Percentiles rank a stretch among this genome's conserved stretches.
phyloP scores from a whole-genome alignment of 2,888 invertebrate genomes.

The Onchidella celtica region DNA sequence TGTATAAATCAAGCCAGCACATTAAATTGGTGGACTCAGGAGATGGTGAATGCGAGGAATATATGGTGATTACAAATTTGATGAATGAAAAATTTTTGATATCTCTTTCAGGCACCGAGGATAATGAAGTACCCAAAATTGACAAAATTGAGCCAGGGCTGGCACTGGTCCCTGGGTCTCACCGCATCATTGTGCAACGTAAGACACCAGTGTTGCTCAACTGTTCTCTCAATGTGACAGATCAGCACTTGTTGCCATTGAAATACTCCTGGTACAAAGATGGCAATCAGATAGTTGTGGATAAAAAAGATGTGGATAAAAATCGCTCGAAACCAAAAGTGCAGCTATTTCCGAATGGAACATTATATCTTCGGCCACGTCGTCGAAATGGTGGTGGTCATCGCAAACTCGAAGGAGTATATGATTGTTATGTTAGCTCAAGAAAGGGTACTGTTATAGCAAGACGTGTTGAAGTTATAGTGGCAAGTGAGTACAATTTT shows the following conservation, averaged over 20 bases:
- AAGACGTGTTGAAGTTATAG: slow-evolving; percentile 30
- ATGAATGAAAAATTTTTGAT: no score
- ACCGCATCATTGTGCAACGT: slow-evolving; percentile 16
- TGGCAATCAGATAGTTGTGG: slow-evolving; percentile 24
- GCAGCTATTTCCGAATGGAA: slow-evolving; percentile 34
- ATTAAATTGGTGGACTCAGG: no score
- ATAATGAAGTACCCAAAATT: slow-evolving; percentile 3
- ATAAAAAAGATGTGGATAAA: not conserved
- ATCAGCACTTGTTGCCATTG: not conserved
- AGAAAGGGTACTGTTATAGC: slow-evolving; percentile 15
- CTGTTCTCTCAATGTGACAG: slow-evolving; percentile 35
- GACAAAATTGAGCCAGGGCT: slow-evolving; percentile 25
- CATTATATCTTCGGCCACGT: slow-evolving; percentile 14
- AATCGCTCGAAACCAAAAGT: slow-evolving; percentile 24
- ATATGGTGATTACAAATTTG: no score
- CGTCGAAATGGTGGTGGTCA: slow-evolving; percentile 25
- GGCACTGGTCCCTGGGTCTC: slow-evolving; percentile 23
- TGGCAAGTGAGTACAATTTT: slow-evolving; percentile 24
- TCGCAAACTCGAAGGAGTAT: slow-evolving; percentile 35
- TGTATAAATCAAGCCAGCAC: no score
- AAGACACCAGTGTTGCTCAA: slow-evolving; percentile 37
- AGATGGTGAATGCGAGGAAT: no score
- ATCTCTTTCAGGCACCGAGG: slow-evolving; percentile 8
- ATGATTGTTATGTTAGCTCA: slow-evolving; percentile 35
- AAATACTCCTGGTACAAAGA: slow-evolving; percentile 30